Evolutionary conservation across 1,140 invertebrate species (phyloP), one percentile per base, ranked within the genome.

Genomic region (Drosophila varians): DNA sequence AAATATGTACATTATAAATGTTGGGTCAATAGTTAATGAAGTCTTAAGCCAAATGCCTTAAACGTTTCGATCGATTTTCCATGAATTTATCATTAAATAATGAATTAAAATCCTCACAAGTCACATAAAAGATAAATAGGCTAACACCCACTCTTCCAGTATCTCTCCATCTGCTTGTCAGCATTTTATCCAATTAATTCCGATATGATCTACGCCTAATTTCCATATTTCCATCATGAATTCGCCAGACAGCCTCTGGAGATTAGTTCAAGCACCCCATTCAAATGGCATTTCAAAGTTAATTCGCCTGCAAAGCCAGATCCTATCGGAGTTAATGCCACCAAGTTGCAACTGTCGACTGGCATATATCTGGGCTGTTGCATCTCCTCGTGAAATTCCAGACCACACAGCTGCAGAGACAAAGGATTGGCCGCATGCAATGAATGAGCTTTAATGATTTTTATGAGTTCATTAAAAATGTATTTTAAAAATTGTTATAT

Each of bases 381-480:
- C 62, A 66, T 45, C 45, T 66, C 38, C 16, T 14, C 46, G 40
- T 53, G 61, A 26, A 38, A 66, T 66, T 40, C 34, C 60, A 45
- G 64, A 66, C 62, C 62, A 66, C 62, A 65, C 60, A 65, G 36
- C n/a, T 14, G n/a, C 6, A 11, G 14, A 65, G 36, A 66, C 62
- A 65, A 66, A 52, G 62, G 62, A 66, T 66, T 34, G 62, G 31
- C 47, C 21, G 16, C 62, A 43, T 64, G 58, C 42, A 26, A 31
- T 31, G 8, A 28, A 48, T 14, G 64, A n/a, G 38, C 23, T 28
- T 52, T 66, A 53, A 66, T 66, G 46, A 66, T 66, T 66, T 66
- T 66, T 66, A 66, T 34, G 64, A 66, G 47, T 66, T 66, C 60
- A 66, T 66, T 66, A 66, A 66, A 66, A 66, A 66, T 66, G 60